Evolutionary conservation across 1,140 invertebrate species (phyloP).

Genomic region (Caenorhabditis remanei): DNA sequence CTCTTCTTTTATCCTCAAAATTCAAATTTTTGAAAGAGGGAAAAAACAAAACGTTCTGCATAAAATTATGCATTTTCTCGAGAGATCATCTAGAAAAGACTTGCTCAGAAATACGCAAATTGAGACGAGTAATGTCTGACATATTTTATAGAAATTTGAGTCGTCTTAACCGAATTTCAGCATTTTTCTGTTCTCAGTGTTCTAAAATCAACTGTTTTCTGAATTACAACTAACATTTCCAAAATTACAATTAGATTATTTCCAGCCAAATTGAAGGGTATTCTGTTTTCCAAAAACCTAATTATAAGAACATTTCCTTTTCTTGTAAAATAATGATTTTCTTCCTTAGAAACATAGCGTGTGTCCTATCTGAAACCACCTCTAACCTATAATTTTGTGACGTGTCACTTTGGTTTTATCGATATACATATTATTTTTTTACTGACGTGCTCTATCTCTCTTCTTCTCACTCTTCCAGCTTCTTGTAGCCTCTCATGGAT

Average conservation of each 20-base stretch:
- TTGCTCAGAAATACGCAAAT: background rate
- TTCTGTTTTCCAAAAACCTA: too few relatives aligned
- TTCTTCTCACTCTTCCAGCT: background rate
- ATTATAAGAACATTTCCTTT: too few relatives aligned
- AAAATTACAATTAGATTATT: too few relatives aligned
- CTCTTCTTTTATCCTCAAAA: background rate
- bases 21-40: background rate
- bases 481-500: constrained; percentile 24
- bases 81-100: background rate
- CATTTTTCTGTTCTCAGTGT: too few relatives aligned
- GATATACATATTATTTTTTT: background rate
- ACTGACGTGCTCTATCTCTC: background rate
- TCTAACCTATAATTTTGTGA: too few relatives aligned
- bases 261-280: too few relatives aligned
- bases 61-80: background rate
- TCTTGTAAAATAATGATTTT: too few relatives aligned
- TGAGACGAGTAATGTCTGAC: background rate
- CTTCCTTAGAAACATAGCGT: too few relatives aligned
- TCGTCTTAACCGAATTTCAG: too few relatives aligned
- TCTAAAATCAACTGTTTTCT: too few relatives aligned
- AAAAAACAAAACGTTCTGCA: background rate
- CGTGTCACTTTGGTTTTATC: background rate
- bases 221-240: too few relatives aligned
- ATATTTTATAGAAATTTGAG: background rate
- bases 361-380: too few relatives aligned